Evolutionary conservation across 2,113 vertebrate genomes (phyloP).

Genomic region (Oryzias woworae): DNA sequence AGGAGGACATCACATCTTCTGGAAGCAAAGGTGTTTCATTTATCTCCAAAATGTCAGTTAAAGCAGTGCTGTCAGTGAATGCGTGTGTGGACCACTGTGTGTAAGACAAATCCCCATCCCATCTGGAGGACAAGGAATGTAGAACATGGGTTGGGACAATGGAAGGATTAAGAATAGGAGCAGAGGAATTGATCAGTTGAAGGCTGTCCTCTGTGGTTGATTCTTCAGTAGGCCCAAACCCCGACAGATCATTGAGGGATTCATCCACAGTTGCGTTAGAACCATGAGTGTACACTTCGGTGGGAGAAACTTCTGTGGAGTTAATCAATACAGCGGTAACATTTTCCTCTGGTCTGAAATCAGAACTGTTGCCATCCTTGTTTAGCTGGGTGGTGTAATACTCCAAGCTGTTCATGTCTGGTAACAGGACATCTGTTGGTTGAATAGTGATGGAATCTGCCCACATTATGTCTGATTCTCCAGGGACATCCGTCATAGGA

Average conservation of each 20-base stretch:
- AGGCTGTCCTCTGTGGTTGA: constrained; percentile 46
- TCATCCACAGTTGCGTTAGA: constrained; percentile 58
- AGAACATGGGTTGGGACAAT: constrained; percentile 45
- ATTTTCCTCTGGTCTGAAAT: constrained; percentile 60
- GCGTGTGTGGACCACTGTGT: constrained; percentile 47
- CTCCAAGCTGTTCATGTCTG: constrained; percentile 83
- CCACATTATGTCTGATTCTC: constrained; percentile 67
- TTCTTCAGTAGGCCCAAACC: constrained; percentile 58
- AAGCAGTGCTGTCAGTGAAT: constrained; percentile 34
- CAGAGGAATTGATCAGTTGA: constrained; percentile 40
- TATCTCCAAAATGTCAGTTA: constrained; percentile 33
- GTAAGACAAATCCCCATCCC: constrained; percentile 26
- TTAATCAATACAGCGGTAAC: constrained; percentile 41
- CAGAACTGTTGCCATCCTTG: constrained; percentile 63
- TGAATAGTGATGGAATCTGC: constrained; percentile 68
- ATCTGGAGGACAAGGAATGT: constrained; percentile 43
- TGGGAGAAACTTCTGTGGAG: constrained; percentile 45
- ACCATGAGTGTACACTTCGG: constrained; percentile 39
- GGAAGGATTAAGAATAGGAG: constrained; percentile 61
- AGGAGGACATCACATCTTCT: constrained; percentile 37
- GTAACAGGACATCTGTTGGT: constrained; percentile 78
- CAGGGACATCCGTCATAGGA: constrained; percentile 34
- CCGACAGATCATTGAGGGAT: constrained; percentile 62
- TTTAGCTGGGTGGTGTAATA: constrained; percentile 77
- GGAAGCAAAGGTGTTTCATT: constrained; percentile 47